Base-by-base conservation (phyloP, 2,888 invertebrate genomes). In the Drosophila paucipuncta region DNA sequence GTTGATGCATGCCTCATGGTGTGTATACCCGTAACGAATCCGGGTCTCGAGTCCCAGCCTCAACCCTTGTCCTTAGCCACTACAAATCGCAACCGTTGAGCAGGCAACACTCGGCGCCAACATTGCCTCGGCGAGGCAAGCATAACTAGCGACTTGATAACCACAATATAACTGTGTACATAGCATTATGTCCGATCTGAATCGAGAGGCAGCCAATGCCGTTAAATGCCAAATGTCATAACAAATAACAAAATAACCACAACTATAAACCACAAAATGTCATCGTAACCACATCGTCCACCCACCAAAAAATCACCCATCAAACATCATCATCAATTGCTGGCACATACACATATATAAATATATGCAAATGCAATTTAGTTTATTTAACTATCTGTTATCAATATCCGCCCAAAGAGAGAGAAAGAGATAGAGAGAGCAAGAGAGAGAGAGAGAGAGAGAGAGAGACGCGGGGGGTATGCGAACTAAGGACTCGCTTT, bases 221-320 rank as follows among this genome's bases (percentile, higher is more conserved):
- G 18, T 22, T 75, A 60, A 75, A 28, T 41, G 37, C 13, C 54
- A 39, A 57, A n/a, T 18, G 18, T 28, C 52, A 16, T 9, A 68
- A 62, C n/a, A n/a, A 25, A 16, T 3, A 16, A 35, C 2, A 3
- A 37, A 31, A 13, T n/a, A 57, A 25, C 37, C 57, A 13, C 5
- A 1, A 13, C 2, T 9, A 57, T 41, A 43, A 70, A 35, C 10
- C 11, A 33, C 28, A 31, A 59, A 72, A 28, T 78, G 67, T 73
- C 79, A 78, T 63, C 76, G 74, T 76, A 67, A 35, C 28, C 47
- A 18, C 25, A 2, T 43, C 55, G 25, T 37, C 65, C 65, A 31
- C 31, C 16, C 47, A 33, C 16, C 18, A 47, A 16, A 47, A 22
- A 11, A 2, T 10, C n/a, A 13, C 6, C 30, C 76, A 66, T 54